Base-by-base conservation (phyloP, 2,113 vertebrate genomes). In the Gnathonemus longibarbis region DNA sequence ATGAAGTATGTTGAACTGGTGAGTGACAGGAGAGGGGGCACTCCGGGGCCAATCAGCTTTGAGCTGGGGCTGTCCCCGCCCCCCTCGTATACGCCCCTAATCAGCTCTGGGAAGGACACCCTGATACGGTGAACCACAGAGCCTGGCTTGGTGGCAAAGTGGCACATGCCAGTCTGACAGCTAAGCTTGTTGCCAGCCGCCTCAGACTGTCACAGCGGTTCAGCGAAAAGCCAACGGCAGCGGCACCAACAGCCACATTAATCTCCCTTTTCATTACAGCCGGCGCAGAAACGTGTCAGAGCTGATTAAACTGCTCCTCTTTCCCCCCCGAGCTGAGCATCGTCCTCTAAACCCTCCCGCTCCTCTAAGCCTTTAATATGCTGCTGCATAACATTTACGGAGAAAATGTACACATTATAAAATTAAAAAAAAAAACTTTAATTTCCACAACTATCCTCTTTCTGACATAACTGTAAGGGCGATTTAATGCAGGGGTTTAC, bases 181-280 rank as follows among this genome's bases (percentile, higher is more conserved):
- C 91, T 92, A 84, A 89, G 46, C 90, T 91, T 90, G 90, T 91
- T 91, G 91, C 84, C 85, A 86, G 88, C 87, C 70, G 35, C 89
- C 92, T 91, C 88, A 90, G 89, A 91, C 88, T 88, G 89, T 90
- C 86, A 86, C 89, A 77, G 39, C n/a, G 27, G 83, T 88, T 89
- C 89, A 56, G 74, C 86, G 53, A 84, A 31, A 80, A 70, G 88
- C 84, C 31, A 56, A 56, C 42, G 62, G 89, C 86, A 88, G 35
- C 42, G 49, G 85, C 31, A 90, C 58, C 80, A 70, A 52, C 87
- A 53, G 35, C 8, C 35, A 21, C 35, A 46, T 80, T 88, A 77
- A 88, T 87, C 48, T 90, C 31, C 89, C 46, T 39, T 87, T 89
- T 89, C 62, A 90, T 89, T 88, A 91, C 87, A 77, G n/a, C 58